Percentiles rank a stretch among this genome's conserved stretches.
phyloP scores from a whole-genome alignment of 2,888 invertebrate genomes.

The Tortricodes alternella region DNA sequence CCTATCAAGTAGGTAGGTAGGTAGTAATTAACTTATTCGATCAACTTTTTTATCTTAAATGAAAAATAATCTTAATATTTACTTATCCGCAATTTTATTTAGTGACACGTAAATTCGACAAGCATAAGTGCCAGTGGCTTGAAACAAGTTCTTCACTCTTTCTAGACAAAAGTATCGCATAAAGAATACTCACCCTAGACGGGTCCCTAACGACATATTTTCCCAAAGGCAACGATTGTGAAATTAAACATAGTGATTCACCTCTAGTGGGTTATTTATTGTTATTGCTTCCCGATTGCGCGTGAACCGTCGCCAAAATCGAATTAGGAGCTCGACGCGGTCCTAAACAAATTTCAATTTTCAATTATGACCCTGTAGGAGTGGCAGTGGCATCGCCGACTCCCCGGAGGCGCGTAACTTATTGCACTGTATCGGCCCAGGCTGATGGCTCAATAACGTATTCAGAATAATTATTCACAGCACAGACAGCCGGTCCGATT shows the following conservation, averaged over 20 bases:
- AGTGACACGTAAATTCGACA: neutral
- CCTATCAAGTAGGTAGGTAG: slow-evolving; percentile 1
- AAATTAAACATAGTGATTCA: slow-evolving; percentile 55
- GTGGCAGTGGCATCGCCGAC: slow-evolving; percentile 50
- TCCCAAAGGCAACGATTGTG: slow-evolving; percentile 47
- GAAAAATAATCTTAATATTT: neutral
- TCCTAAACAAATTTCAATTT: slow-evolving; percentile 82
- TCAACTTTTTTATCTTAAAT: neutral
- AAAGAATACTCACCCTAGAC: slow-evolving; percentile 20
- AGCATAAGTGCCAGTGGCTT: neutral
- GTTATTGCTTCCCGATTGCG: slow-evolving; percentile 69
- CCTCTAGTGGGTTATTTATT: slow-evolving; percentile 68
- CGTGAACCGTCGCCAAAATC: slow-evolving; percentile 66
- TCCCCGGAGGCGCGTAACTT: slow-evolving; percentile 73
- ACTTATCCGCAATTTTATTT: neutral
- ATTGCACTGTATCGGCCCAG: slow-evolving; percentile 61
- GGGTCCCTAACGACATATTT: slow-evolving; percentile 36
- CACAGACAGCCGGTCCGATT: slow-evolving; percentile 53
- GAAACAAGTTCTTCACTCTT: neutral
- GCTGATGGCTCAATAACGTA: slow-evolving; percentile 66
- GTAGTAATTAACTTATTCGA: neutral
- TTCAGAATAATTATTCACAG: slow-evolving; percentile 71
- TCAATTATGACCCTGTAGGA: slow-evolving; percentile 73
- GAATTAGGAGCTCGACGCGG: slow-evolving; percentile 69
- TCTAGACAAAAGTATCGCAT: neutral